These are phyloP conservation scores for Ectemnius continuus DNA, from an alignment of 2,888 invertebrate genomes.

Conservation along the genomic window DNA sequence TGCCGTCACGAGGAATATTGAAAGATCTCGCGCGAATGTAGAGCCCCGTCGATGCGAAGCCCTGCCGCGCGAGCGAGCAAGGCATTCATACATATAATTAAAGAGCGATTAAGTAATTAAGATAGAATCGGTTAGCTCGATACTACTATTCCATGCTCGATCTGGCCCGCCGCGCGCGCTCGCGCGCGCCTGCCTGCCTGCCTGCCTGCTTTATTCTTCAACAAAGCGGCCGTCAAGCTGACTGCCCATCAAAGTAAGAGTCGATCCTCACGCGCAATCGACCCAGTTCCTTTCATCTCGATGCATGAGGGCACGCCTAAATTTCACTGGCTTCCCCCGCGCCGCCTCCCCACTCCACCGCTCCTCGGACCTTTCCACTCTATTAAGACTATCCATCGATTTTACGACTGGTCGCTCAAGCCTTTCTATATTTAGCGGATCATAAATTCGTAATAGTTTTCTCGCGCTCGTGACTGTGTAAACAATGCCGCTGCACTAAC, in stretches of 20 bases:
- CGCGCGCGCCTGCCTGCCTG: too few species aligned
- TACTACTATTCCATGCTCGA: constrained; percentile 49
- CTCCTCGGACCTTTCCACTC: background rate
- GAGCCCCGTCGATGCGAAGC: constrained; percentile 46
- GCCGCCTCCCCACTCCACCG: too few species aligned
- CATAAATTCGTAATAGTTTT: constrained; percentile 42
- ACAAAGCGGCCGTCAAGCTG: constrained; percentile 40
- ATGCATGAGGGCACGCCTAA: background rate
- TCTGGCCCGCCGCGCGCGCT: constrained; percentile 39
- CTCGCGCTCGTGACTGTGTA: constrained; percentile 43
- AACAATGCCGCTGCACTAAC: constrained; percentile 36
- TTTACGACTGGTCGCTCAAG: constrained; percentile 1
- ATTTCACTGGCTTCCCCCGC: too few species aligned
- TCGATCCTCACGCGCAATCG: constrained; percentile 38
- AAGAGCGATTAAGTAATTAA: constrained; percentile 61
- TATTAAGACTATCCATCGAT: constrained; percentile 2
- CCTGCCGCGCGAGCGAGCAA: constrained; percentile 32
- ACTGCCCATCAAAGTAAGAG: constrained; percentile 35
- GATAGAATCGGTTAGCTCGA: constrained; percentile 59
- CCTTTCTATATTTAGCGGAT: constrained; percentile 27
- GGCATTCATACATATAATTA: constrained; percentile 56
- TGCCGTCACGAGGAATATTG: constrained; percentile 54
- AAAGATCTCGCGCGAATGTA: constrained; percentile 51
- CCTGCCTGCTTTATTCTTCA: constrained; percentile 27
- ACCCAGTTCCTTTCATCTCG: constrained; percentile 25